phyloP scores from a whole-genome alignment of 2,888 invertebrate genomes.

The Iselma pallidipennis region DNA sequence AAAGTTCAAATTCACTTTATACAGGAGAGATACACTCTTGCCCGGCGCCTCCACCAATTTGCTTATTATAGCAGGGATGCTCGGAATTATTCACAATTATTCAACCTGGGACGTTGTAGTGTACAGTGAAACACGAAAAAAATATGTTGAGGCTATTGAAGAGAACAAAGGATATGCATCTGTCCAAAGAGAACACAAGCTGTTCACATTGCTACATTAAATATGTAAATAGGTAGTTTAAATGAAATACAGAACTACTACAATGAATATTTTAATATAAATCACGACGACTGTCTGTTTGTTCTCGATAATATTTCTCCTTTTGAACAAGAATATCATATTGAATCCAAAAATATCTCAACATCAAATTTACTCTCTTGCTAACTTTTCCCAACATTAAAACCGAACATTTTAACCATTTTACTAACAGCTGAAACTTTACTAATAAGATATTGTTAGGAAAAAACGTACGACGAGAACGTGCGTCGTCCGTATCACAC shows the following conservation, averaged over 20 bases:
- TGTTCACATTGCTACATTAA: too few relatives aligned
- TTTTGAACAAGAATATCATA: too few relatives aligned
- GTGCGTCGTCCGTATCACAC: slow-evolving; percentile 39
- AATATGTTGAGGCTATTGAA: too few relatives aligned
- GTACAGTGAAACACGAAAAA: too few relatives aligned
- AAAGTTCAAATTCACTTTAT: background rate
- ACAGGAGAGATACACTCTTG: background rate
- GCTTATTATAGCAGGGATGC: background rate
- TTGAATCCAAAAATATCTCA: too few relatives aligned
- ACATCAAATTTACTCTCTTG: slow-evolving; percentile 6
- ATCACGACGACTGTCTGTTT: too few relatives aligned
- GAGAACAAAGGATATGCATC: too few relatives aligned
- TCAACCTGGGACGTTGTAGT: too few relatives aligned
- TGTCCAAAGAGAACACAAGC: too few relatives aligned
- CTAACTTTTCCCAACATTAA: slow-evolving; percentile 5
- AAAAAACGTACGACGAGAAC: slow-evolving; percentile 39
- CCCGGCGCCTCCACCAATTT: background rate
- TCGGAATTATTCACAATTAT: too few relatives aligned
- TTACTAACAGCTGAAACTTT: slow-evolving; percentile 31
- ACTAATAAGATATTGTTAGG: slow-evolving; percentile 42
- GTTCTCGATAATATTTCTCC: too few relatives aligned
- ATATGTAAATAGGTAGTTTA: slow-evolving; percentile 5
- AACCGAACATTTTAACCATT: slow-evolving; percentile 32
- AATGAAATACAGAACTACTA: background rate
- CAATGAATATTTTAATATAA: background rate